phyloP scores from a whole-genome alignment of 2,113 vertebrate species.

The Cyphomyrus plagiostoma region DNA sequence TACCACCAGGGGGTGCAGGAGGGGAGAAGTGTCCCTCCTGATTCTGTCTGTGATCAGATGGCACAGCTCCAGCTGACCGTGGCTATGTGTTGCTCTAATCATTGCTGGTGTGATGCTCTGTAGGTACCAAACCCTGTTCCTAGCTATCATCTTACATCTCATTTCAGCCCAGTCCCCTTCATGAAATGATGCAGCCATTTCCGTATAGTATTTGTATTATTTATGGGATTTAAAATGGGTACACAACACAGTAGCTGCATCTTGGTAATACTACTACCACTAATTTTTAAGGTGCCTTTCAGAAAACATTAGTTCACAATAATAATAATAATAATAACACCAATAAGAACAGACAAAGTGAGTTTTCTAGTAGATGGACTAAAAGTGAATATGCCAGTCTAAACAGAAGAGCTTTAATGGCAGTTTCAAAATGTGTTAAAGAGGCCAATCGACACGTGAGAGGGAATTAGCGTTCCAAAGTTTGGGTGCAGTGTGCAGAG shows the following conservation, averaged over 20 bases:
- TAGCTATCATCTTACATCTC: background rate
- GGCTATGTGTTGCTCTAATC: background rate
- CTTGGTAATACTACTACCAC: background rate
- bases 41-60: conserved; percentile 54
- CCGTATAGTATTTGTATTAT: background rate
- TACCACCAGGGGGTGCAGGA: conserved; percentile 40
- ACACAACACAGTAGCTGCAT: background rate
- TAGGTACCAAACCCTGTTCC: background rate
- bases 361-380: background rate
- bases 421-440: background rate
- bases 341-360: background rate
- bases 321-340: background rate
- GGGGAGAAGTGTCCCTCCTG: conserved; percentile 59
- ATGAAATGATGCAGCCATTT: background rate
- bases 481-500: background rate
- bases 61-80: background rate
- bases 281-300: background rate
- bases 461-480: background rate
- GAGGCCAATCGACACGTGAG: background rate
- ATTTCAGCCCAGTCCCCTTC: background rate
- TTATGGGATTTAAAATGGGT: background rate
- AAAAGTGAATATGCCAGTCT: background rate
- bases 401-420: background rate
- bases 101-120: background rate
- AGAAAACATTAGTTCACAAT: background rate